Percentiles rank a stretch among this genome's conserved stretches.
These are phyloP conservation scores for Phylloscopus whistleri DNA, from an alignment of 2,113 vertebrate genomes.

Conservation along the genomic window DNA sequence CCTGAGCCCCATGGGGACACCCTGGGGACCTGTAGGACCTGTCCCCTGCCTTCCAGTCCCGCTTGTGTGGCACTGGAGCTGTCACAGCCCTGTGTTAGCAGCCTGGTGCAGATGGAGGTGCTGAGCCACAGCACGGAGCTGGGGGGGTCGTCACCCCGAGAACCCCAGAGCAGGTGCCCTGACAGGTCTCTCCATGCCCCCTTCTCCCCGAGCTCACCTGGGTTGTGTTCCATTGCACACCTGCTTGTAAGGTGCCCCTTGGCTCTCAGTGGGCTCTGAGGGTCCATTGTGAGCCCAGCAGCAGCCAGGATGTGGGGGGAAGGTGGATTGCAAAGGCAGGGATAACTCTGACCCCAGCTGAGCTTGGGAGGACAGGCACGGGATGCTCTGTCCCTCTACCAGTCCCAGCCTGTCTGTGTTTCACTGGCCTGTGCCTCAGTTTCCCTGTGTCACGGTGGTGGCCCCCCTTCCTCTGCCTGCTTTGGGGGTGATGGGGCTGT, in stretches of 20 bases:
- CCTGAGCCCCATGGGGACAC: background rate
- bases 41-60: background rate
- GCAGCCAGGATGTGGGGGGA: background rate
- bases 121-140: background rate
- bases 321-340: background rate
- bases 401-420: background rate
- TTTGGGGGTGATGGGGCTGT: background rate
- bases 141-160: rapidly evolving
- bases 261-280: background rate
- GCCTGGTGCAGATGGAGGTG: background rate
- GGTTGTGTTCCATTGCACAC: rapidly evolving
- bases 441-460: background rate
- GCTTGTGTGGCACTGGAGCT: background rate
- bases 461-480: background rate
- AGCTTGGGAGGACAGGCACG: background rate
- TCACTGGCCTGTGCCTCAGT: background rate
- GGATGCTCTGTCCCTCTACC: background rate
- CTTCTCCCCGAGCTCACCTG: rapidly evolving
- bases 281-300: rapidly evolving
- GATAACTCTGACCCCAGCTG: background rate
- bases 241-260: too few species aligned
- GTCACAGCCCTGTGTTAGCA: background rate
- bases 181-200: background rate
- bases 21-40: background rate
- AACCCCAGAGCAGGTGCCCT: background rate